These are phyloP conservation scores for Amaurobius ferox DNA, from an alignment of 2,888 invertebrate species.

Conservation along the genomic window DNA sequence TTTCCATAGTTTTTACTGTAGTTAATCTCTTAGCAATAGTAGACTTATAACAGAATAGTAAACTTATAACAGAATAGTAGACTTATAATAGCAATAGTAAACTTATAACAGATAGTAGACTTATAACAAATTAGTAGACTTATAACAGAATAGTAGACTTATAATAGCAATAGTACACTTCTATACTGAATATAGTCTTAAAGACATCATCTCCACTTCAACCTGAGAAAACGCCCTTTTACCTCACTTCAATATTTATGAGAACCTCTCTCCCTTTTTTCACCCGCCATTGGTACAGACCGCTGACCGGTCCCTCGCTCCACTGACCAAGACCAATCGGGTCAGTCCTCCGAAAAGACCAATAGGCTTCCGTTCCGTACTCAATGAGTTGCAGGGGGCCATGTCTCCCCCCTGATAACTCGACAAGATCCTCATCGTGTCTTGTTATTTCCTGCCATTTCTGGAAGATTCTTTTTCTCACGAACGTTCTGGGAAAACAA, in stretches of 20 bases:
- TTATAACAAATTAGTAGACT: no score
- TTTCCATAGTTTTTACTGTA: no score
- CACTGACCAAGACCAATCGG: constrained; percentile 50
- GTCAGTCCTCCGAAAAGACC: constrained; percentile 9
- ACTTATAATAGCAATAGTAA: no score
- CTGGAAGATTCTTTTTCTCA: neutral
- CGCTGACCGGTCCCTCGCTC: constrained; percentile 20
- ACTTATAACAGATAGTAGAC: no score
- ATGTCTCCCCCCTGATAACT: neutral
- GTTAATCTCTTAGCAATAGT: no score
- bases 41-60: no score
- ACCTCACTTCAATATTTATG: neutral
- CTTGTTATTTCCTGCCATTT: constrained; percentile 6
- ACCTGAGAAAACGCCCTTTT: neutral
- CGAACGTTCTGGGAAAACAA: neutral
- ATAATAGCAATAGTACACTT: no score
- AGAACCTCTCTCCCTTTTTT: neutral
- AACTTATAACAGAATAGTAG: no score
- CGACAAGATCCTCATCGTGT: neutral
- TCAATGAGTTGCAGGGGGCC: constrained; percentile 20
- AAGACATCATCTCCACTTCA: no score
- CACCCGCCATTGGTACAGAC: constrained; percentile 19
- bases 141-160: no score
- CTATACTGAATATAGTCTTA: no score
- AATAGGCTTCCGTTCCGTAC: constrained; percentile 40